phyloP scores from a whole-genome alignment of 2,888 invertebrate species.

The Stramonita haemastoma region DNA sequence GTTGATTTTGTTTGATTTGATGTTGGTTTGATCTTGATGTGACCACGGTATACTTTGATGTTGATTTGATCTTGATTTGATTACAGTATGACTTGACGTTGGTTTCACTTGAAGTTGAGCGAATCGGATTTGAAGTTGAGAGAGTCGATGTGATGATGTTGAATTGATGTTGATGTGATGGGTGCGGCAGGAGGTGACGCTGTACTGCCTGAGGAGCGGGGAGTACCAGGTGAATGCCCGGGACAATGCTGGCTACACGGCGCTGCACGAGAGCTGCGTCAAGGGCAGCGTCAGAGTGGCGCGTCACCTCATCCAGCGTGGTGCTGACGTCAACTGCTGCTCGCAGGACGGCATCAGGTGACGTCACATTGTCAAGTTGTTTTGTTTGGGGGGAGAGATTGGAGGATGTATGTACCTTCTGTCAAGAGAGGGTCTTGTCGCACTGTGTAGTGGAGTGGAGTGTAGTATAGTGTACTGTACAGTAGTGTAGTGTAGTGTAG shows the following conservation, averaged over 20 bases:
- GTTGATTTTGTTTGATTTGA: too few relatives aligned
- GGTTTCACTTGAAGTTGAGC: neutral
- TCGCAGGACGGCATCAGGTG: conserved; percentile 89
- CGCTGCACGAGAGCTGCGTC: conserved; percentile 93
- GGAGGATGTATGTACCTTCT: too few relatives aligned
- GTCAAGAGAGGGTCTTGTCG: too few relatives aligned
- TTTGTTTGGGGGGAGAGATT: neutral
- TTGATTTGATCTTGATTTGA: neutral
- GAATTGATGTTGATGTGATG: neutral
- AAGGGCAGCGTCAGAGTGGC: conserved; percentile 92
- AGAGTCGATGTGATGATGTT: neutral
- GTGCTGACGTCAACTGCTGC: conserved; percentile 93
- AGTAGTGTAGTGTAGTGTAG: too few relatives aligned
- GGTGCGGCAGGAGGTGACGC: conserved; percentile 87
- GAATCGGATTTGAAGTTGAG: too few relatives aligned
- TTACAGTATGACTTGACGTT: neutral
- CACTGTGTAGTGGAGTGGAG: too few relatives aligned
- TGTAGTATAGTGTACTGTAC: too few relatives aligned
- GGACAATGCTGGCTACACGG: conserved; percentile 90
- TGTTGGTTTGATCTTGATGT: too few relatives aligned
- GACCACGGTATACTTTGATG: neutral
- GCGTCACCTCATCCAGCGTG: conserved; percentile 88
- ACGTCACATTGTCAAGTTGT: conserved; percentile 6
- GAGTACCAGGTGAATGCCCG: conserved; percentile 92
- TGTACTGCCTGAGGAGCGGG: conserved; percentile 92